Base-by-base conservation (phyloP, 2,113 vertebrate species). In the Chinchilla lanigera region DNA sequence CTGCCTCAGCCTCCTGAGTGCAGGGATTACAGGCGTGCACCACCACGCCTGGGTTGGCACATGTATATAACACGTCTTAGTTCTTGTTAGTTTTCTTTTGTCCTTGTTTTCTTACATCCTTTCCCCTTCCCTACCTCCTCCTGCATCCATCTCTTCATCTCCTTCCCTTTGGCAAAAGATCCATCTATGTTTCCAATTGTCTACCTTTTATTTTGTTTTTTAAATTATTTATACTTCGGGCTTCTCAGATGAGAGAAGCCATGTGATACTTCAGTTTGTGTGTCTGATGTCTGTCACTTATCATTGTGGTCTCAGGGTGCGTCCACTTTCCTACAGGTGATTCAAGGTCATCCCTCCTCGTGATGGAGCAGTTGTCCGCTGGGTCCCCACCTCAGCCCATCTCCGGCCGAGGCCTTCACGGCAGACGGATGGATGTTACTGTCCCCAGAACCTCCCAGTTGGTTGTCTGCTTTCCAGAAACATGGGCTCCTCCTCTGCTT, bases 61-160 rank as follows among this genome's bases (percentile, higher is more conserved):
- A 0, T 3, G 75, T 16, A 1, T 7, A 7, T 3, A 8, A 8
- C 26, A 4, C 44, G 1, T 5, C 75, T 4, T 1, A 16, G 9
- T 50, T 50, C 44, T 30, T 75, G 13, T 30, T 71, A 13, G 17
- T 22, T 71, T 61, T 24, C 60, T 61, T 61, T 61, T n/a, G n/a
- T n/a, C n/a, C n/a, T n/a, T n/a, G n/a, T n/a, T n/a, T n/a, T n/a
- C n/a, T 20, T 24, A 26, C 26, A 1, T 61, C 69, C n/a, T 7
- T 19, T 73, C 38, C 38, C 24, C 44, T 8, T 28, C 73, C 41
- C 41, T 47, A 1, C 24, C 10, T 26, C 12, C 20, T 38, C 44
- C 44, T 19, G 6, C 44, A 26, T 80, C 50, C 77, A 35, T 33
- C 47, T 35, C 9, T 33, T 3, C 26, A 47, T 9, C 30, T 28